A percentile compares a stretch with the other conserved stretches of the same genome.
Evolutionary conservation across 2,797 vertebrate species (phyloP).

Genomic region (Gallinago stenura): DNA sequence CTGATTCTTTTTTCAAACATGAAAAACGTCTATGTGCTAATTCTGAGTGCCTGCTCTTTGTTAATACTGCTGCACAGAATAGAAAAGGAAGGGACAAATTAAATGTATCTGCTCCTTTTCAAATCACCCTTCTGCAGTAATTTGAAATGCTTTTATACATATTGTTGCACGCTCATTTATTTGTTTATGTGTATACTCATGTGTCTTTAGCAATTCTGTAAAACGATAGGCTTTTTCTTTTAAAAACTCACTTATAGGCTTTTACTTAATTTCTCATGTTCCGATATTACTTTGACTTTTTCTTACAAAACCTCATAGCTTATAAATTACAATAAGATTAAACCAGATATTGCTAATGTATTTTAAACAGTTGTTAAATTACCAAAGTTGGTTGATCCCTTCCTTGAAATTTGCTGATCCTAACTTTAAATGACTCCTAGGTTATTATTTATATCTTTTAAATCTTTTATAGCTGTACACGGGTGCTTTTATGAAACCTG

Average conservation of each 20-base stretch:
- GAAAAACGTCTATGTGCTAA: background rate
- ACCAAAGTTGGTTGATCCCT: slow-evolving; percentile 68
- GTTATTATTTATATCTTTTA: slow-evolving; percentile 73
- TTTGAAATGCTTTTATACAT: background rate
- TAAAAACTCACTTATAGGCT: background rate
- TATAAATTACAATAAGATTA: slow-evolving; percentile 71
- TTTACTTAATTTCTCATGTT: slow-evolving; percentile 26
- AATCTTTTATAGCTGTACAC: slow-evolving; percentile 64
- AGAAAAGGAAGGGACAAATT: background rate
- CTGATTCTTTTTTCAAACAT: background rate
- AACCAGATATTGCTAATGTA: slow-evolving; percentile 68
- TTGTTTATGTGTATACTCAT: background rate
- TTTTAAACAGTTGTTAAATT: slow-evolving; percentile 78
- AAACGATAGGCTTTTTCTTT: background rate
- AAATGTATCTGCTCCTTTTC: background rate
- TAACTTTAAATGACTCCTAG: slow-evolving; percentile 67
- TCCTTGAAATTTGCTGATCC: slow-evolving; percentile 77
- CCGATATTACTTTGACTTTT: slow-evolving; percentile 49
- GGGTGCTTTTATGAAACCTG: slow-evolving; percentile 60
- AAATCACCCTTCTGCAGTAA: background rate
- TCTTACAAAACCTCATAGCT: slow-evolving; percentile 48
- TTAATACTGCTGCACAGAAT: background rate
- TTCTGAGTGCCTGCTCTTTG: background rate
- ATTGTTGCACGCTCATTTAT: background rate
- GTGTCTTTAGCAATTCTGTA: background rate